Evolutionary conservation across 1,140 invertebrate species (phyloP).

Genomic region (Aphidius ervi): DNA sequence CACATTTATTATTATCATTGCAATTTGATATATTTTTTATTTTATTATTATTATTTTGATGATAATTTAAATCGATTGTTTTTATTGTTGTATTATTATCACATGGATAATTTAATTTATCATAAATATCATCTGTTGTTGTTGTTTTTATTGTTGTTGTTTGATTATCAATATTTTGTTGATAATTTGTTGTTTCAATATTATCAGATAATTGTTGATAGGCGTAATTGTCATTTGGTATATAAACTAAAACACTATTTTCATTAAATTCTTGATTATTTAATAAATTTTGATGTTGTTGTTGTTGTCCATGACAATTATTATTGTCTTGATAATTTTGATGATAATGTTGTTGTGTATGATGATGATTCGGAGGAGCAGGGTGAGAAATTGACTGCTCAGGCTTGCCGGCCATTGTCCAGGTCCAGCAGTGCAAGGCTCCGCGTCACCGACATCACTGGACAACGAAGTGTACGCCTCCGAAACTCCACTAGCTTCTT

Average conservation of each 20-base stretch:
- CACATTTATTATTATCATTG: slow-evolving; percentile 5
- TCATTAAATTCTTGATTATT: slow-evolving; percentile 33
- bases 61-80: slow-evolving; percentile 10
- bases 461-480: slow-evolving; percentile 49
- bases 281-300: slow-evolving; percentile 19
- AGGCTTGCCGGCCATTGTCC: slow-evolving; percentile 57
- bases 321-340: slow-evolving; percentile 17
- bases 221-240: slow-evolving; percentile 50
- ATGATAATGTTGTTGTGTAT: slow-evolving; percentile 32
- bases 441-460: slow-evolving; percentile 53
- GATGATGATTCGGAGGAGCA: slow-evolving; percentile 46
- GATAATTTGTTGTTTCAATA: not conserved
- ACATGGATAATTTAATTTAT: not conserved
- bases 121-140: slow-evolving; percentile 15
- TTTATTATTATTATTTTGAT: not conserved
- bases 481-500: slow-evolving; percentile 42
- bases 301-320: slow-evolving; percentile 8
- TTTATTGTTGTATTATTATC: slow-evolving; percentile 13
- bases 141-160: slow-evolving; percentile 26
- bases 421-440: slow-evolving; percentile 52
- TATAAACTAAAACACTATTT: slow-evolving; percentile 51
- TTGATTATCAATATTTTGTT: slow-evolving; percentile 28
- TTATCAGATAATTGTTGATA: slow-evolving; percentile 33
- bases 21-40: not conserved
- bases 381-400: slow-evolving; percentile 50